Evolutionary conservation across 2,797 vertebrate species (phyloP), one percentile per base, ranked within the genome.

Genomic region (Enteromius mattozi): DNA sequence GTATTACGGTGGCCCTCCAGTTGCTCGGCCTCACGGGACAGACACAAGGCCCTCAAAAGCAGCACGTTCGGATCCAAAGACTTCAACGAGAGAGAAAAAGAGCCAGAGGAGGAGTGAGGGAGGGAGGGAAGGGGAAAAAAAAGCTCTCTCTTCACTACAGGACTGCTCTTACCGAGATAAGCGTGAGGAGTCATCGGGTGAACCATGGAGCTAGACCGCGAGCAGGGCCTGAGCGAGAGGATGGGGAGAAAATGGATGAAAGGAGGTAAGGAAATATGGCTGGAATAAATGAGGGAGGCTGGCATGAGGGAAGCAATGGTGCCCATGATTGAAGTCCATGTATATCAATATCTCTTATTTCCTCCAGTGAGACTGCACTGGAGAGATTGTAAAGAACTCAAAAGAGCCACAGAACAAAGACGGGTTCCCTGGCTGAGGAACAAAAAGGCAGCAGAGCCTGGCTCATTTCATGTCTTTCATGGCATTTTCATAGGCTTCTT

Each of bases 341-440:
- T 80, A 49, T 71, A 81, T 76, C 82, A 75, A 87, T 81, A 77
- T 77, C 78, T 65, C 72, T 74, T 70, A 70, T 71, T 65, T 77
- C 47, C 82, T 75, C 72, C 30, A 65, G 30, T 75, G 78, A 87
- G 82, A 81, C 83, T 80, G 78, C 71, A 78, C 40, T 35, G 65
- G 42, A 72, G 74, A 81, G 82, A 84, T 87, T 70, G 78, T 54
- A 69, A 84, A 81, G 72, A 78, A 61, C 78, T 78, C 72, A 74
- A 81, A 71, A 77, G 51, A 45, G 17, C 74, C 17, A 16, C 35
- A 76, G 78, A 76, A 75, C 77, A 80, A 83, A 86, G 82, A 80
- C 8, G 6, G 68, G 81, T 69, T 69, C 27, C 82, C 65, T 74
- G 71, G 84, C 78, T 61, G 56, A 79, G 33, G 56, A 72, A 72